Evolutionary conservation across 92 coral and sea anemone genomes (phyloP), one percentile per base, ranked within the genome.

Genomic region (Hydrozoanthus gracilis): DNA sequence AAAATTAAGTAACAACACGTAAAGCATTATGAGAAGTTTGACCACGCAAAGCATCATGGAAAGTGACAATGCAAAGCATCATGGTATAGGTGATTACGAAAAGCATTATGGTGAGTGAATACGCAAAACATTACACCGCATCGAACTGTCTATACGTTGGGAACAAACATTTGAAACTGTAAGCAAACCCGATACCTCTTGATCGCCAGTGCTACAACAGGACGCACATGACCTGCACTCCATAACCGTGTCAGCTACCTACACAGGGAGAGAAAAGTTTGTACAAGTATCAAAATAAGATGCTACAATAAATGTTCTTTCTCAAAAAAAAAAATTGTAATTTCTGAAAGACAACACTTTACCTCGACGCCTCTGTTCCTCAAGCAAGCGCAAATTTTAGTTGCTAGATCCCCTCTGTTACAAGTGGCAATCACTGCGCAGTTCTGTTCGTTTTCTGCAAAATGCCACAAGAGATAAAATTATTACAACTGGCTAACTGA

Each of bases 361-460:
- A 79, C 84, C 84, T 79, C 72, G 8, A 79, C 71, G 44, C 84
- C 84, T 79, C 84, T 62, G 46, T 45, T 48, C 84, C 46, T 62
- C 10, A 79, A 61, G 50, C 73, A n/a, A 17, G 13, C 27, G 18
- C 54, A 79, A 9, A 79, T 16, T n/a, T 61, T 46, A n/a, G 84
- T 60, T 12, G 51, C 84, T 7, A 46, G 15, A 45, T 9, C 50
- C 1, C 44, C 71, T n/a, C 35, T 71, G 44, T 62, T 49, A 79
- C 84, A 79, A 17, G 73, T 18, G 50, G 84, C 72, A 62, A 79
- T 17, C 70, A 79, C 45, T 45, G 60, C 73, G 45, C 44, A 62
- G 54, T 46, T 45, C 71, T 50, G 84, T 62, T 27, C 17, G 7
- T 18, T 79, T 79, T 79, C 84, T 79, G 70, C 39, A 79, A 79